Evolutionary conservation across 1,140 invertebrate genomes (phyloP).

Genomic region (Apocrypta bakeri): DNA sequence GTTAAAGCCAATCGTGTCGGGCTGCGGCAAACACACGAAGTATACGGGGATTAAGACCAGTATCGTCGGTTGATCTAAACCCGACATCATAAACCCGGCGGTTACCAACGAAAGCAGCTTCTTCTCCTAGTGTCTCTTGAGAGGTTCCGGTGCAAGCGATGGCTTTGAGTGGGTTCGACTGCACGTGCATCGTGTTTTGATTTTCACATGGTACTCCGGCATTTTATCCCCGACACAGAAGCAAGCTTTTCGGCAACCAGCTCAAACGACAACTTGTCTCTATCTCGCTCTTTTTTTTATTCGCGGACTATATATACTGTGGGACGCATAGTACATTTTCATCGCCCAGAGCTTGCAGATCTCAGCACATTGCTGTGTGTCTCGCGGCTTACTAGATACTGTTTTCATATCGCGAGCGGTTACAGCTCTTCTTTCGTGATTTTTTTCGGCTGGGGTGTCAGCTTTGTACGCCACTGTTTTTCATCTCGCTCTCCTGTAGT

Average conservation of each 20-base stretch:
- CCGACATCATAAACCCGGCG: slow-evolving; percentile 39
- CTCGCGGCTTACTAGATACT: slow-evolving; percentile 65
- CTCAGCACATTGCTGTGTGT: slow-evolving; percentile 70
- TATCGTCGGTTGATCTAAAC: too few species aligned
- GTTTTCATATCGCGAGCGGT: slow-evolving; percentile 65
- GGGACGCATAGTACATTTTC: slow-evolving; percentile 10
- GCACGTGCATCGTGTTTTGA: slow-evolving; percentile 12
- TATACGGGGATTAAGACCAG: too few species aligned
- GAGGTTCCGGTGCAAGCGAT: neutral
- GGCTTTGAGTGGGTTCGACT: neutral
- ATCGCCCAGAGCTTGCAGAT: slow-evolving; percentile 39
- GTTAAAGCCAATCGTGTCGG: too few species aligned
- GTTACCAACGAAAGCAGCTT: neutral
- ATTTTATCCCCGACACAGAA: slow-evolving; percentile 31
- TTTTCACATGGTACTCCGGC: neutral
- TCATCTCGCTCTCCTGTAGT: neutral
- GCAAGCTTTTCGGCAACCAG: slow-evolving; percentile 44
- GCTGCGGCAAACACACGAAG: slow-evolving; percentile 4
- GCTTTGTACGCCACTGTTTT: slow-evolving; percentile 10
- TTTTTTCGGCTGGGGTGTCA: slow-evolving; percentile 43
- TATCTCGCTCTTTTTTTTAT: neutral
- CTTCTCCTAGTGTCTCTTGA: neutral
- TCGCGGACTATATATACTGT: neutral
- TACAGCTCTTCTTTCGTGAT: slow-evolving; percentile 29
- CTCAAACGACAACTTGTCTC: slow-evolving; percentile 25